phyloP scores from a whole-genome alignment of 1,140 invertebrate genomes.

The Brachionus manjavacas region DNA sequence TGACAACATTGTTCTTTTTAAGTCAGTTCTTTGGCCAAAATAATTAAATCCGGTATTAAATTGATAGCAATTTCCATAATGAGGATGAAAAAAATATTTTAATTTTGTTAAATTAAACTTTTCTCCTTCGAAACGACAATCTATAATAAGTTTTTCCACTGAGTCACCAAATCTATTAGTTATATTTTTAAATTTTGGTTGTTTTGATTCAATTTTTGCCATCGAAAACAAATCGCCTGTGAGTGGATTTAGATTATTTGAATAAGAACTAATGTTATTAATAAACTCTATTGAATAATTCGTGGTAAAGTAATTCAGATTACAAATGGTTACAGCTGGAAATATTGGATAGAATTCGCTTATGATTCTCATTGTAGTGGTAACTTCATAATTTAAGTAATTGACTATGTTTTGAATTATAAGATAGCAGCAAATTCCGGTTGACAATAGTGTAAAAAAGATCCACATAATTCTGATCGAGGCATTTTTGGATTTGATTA shows the following conservation, averaged over 20 bases:
- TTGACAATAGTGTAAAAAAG: background rate
- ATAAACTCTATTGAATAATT: background rate
- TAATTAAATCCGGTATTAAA: background rate
- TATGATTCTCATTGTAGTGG: background rate
- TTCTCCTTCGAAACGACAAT: background rate
- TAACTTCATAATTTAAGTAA: background rate
- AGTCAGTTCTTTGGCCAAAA: background rate
- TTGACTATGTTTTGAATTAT: background rate
- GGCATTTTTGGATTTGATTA: background rate
- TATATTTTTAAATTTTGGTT: background rate
- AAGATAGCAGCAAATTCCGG: background rate
- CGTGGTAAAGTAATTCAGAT: background rate
- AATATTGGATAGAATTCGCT: background rate
- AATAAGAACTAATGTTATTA: background rate
- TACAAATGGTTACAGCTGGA: constrained; percentile 21
- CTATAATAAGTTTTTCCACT: background rate
- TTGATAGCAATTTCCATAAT: constrained; percentile 6
- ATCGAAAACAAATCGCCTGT: background rate
- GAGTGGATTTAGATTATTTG: background rate
- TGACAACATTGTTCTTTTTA: background rate
- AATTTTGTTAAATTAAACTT: background rate
- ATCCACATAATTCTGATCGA: constrained; percentile 11
- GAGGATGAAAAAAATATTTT: background rate
- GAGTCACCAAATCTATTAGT: background rate
- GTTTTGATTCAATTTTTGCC: background rate